Evolutionary conservation across 2,797 vertebrate genomes (phyloP).

Genomic region (Streptopelia turtur): DNA sequence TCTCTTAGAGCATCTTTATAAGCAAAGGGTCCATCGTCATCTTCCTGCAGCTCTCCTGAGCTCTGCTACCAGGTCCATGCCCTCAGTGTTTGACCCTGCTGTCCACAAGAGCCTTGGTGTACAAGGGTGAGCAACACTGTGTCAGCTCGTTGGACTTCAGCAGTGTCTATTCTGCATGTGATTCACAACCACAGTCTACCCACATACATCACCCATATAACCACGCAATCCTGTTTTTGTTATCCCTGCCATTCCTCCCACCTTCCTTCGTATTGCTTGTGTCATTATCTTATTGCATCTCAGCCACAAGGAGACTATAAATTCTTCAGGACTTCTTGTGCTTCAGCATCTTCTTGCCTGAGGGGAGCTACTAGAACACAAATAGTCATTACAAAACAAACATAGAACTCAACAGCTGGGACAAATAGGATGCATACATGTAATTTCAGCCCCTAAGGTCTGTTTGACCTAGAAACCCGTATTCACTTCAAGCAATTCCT

Average conservation of each 20-base stretch:
- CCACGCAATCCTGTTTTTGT: constrained; percentile 13
- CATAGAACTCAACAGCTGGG: neutral
- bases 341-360: constrained; percentile 4
- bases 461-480: constrained; percentile 54
- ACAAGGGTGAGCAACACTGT: neutral
- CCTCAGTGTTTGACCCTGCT: neutral
- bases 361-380: neutral
- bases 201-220: neutral
- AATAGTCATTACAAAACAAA: constrained; percentile 18
- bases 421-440: neutral
- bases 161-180: constrained; percentile 5
- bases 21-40: neutral
- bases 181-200: constrained; percentile 44
- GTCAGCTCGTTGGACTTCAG: constrained; percentile 41
- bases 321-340: neutral
- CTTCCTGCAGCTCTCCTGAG: neutral
- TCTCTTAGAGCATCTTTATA: neutral
- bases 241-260: constrained; percentile 20
- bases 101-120: neutral
- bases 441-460: neutral
- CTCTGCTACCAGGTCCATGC: neutral
- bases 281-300: neutral
- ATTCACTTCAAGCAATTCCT: neutral
- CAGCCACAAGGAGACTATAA: neutral
- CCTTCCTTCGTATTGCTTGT: constrained; percentile 37